These are phyloP conservation scores for Syngnathoides biaculeatus DNA, from an alignment of 2,113 vertebrate genomes.

Conservation along the genomic window DNA sequence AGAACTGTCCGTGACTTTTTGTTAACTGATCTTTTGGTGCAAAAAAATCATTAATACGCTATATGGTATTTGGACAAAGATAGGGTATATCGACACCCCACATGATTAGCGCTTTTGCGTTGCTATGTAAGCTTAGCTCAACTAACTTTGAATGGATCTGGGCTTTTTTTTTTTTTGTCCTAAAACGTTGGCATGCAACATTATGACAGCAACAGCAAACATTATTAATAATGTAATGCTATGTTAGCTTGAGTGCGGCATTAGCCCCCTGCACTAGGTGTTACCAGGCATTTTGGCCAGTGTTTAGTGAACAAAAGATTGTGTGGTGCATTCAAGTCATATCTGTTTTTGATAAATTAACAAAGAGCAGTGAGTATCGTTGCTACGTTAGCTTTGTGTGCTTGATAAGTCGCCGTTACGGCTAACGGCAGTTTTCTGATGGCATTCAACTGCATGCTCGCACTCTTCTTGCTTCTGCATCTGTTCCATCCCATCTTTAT, in stretches of 20 bases:
- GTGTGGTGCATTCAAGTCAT: no score
- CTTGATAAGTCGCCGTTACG: background rate
- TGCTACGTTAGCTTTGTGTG: background rate
- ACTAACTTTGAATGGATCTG: no score
- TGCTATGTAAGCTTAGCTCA: no score
- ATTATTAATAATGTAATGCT: background rate
- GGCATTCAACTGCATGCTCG: background rate
- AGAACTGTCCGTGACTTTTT: background rate
- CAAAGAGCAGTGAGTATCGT: background rate
- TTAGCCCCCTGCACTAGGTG: no score
- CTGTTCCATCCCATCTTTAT: conserved; percentile 27
- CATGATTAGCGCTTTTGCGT: no score
- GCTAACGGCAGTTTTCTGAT: background rate
- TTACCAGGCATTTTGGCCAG: background rate
- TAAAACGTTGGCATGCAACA: no score
- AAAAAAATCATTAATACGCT: no score
- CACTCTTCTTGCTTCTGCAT: conserved; percentile 22
- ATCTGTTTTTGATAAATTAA: background rate
- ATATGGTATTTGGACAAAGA: no score
- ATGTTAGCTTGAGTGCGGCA: background rate
- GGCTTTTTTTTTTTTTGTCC: no score
- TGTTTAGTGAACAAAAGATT: background rate
- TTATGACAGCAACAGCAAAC: no score
- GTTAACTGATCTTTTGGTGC: background rate
- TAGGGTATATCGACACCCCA: no score